Base-by-base conservation (phyloP, 2,797 vertebrate genomes). In the Nasua narica region DNA sequence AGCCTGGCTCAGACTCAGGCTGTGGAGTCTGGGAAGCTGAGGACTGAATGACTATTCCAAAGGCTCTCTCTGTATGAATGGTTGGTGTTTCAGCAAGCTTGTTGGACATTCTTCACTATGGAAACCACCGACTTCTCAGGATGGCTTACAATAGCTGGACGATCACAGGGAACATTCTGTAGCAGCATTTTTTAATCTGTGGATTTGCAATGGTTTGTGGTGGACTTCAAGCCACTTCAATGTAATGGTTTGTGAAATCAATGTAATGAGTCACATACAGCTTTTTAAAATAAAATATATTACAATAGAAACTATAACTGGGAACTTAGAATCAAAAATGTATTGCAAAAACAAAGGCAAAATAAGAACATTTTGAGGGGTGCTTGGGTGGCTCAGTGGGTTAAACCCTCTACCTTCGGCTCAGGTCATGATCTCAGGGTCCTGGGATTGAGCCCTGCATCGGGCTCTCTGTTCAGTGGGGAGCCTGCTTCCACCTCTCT, bases 271-370 rank as follows among this genome's bases (percentile, higher is more conserved):
- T 82, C 46, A 92, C 60, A 78, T 48, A 46, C 21, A 87, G 21
- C 54, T 78, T 91, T 95, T 94, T 21, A 8, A 90, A 87, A 84
- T 95, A 62, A 91, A 89, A 89, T 81, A 37, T 35, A 67, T 62
- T 84, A 65, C 14, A 82, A 83, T 46, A 83, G 58, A 70, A 77
- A 82, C n/a, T 85, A 46, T 90, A 82, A 91, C 37, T 70, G 52
- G 50, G 58, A 94, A 48, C 37, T 50, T 76, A 82, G 89, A 93
- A 76, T 77, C 40, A 54, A 86, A 72, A 85, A 77, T 60, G 43
- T 82, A 86, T 94, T 96, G 82, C 67, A 79, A 46, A 91, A 88
- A 79, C 29, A 77, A 91, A 91, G 25, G n/a, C 52, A 93, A 89
- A 90, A 81, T 87, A 82, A 77, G n/a, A n/a, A n/a, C n/a, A n/a